Percentiles rank a stretch among this genome's conserved stretches.
These are phyloP conservation scores for Clanis bilineata DNA, from an alignment of 2,888 invertebrate genomes.

Conservation along the genomic window DNA sequence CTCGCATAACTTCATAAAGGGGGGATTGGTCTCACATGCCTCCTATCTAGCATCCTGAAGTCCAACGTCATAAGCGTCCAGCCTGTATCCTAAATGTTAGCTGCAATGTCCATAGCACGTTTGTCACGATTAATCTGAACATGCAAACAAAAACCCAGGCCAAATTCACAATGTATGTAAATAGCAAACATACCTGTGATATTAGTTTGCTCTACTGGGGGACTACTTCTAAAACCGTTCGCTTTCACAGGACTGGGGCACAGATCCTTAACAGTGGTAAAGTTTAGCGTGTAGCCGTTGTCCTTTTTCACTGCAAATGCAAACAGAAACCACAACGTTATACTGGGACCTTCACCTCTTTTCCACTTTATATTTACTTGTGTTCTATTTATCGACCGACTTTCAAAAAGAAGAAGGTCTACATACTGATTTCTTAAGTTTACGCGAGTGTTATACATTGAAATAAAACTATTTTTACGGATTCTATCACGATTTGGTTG, in stretches of 20 bases:
- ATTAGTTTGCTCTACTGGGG: conserved; percentile 75
- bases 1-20: not conserved
- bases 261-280: conserved; percentile 75
- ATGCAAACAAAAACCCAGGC: conserved; percentile 7
- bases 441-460: too few relatives aligned
- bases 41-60: not conserved
- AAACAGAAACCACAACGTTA: conserved; percentile 23
- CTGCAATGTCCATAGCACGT: conserved; percentile 8
- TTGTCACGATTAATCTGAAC: conserved; percentile 6
- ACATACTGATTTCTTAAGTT: too few relatives aligned
- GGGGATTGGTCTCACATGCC: not conserved
- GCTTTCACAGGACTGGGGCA: conserved; percentile 77
- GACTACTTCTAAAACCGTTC: conserved; percentile 76
- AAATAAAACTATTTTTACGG: too few relatives aligned
- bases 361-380: not conserved
- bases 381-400: too few relatives aligned
- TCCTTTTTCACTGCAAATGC: conserved; percentile 76
- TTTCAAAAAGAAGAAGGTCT: too few relatives aligned
- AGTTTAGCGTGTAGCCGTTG: conserved; percentile 76
- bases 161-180: conserved; percentile 14
- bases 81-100: conserved; percentile 10
- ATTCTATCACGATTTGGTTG: too few relatives aligned
- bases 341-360: not conserved
- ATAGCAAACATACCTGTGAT: conserved; percentile 58
- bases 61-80: conserved; percentile 3